A percentile compares a stretch with the other conserved stretches of the same genome.
These are phyloP conservation scores for Chaetorhynchus papuensis DNA, from an alignment of 2,113 vertebrate genomes.

Conservation along the genomic window DNA sequence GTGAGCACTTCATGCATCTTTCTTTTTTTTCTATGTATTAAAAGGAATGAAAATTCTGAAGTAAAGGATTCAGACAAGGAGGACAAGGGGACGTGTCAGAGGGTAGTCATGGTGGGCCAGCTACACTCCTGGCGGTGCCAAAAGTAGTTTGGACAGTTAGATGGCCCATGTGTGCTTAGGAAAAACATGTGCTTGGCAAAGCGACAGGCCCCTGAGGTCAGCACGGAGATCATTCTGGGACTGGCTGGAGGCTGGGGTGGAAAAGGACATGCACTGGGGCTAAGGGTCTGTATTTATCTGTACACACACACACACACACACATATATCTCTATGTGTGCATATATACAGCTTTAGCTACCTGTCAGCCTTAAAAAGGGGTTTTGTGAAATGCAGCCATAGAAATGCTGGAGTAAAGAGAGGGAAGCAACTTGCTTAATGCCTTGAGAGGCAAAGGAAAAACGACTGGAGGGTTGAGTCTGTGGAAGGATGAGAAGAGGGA, in stretches of 20 bases:
- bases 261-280: background rate
- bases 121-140: background rate
- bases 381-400: background rate
- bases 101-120: background rate
- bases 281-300: background rate
- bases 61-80: background rate
- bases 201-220: background rate
- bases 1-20: background rate
- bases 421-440: background rate
- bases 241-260: background rate
- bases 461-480: background rate
- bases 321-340: background rate
- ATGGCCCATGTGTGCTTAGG: background rate
- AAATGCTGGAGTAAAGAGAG: background rate
- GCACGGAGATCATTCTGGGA: background rate
- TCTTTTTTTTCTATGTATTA: background rate
- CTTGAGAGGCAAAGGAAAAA: background rate
- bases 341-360: background rate
- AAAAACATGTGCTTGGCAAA: background rate
- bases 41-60: background rate
- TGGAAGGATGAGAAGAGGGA: background rate
- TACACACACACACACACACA: too few relatives aligned
- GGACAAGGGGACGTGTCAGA: background rate
- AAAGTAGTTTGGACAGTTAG: background rate
- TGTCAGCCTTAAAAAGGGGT: background rate